These are phyloP conservation scores for Siderastrea siderea DNA, from an alignment of 92 coral and sea anemone genomes.

Conservation along the genomic window DNA sequence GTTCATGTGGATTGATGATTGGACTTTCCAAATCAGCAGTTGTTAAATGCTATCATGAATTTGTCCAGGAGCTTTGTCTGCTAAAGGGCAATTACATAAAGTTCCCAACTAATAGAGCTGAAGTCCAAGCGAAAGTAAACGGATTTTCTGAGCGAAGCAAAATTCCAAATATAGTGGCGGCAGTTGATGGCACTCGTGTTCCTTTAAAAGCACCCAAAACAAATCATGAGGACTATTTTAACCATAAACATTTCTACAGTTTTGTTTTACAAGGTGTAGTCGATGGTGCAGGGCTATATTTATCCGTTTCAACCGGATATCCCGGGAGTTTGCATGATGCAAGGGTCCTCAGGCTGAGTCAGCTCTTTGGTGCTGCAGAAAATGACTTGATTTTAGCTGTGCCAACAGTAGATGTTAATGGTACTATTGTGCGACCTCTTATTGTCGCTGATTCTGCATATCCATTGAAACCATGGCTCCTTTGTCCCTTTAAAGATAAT, in stretches of 20 bases:
- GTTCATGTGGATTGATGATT: not conserved
- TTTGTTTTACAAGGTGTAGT: conserved; percentile 48
- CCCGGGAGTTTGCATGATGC: conserved; percentile 65
- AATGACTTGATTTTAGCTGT: conserved; percentile 38
- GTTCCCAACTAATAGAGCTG: conserved; percentile 37
- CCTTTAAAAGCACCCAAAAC: conserved; percentile 33
- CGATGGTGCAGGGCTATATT: conserved; percentile 8
- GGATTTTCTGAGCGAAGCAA: conserved; percentile 6
- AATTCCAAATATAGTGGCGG: not conserved
- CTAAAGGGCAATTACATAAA: conserved; percentile 29
- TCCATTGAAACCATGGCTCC: conserved; percentile 61
- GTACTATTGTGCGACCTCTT: conserved; percentile 32
- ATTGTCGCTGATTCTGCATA: conserved; percentile 45
- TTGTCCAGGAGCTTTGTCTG: conserved; percentile 5
- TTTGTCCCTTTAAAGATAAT: conserved; percentile 50
- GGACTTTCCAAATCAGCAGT: conserved; percentile 20
- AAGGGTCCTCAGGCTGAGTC: conserved; percentile 40
- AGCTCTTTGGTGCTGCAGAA: conserved; percentile 23
- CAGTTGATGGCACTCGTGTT: conserved; percentile 13
- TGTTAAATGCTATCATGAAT: not conserved
- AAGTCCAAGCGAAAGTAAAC: conserved; percentile 28
- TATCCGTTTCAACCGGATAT: conserved; percentile 59
- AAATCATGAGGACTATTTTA: too few species aligned
- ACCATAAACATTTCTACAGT: conserved; percentile 45
- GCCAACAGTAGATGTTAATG: conserved; percentile 25